Evolutionary conservation across 2,888 invertebrate species (phyloP).

Genomic region (Villa cingulata): DNA sequence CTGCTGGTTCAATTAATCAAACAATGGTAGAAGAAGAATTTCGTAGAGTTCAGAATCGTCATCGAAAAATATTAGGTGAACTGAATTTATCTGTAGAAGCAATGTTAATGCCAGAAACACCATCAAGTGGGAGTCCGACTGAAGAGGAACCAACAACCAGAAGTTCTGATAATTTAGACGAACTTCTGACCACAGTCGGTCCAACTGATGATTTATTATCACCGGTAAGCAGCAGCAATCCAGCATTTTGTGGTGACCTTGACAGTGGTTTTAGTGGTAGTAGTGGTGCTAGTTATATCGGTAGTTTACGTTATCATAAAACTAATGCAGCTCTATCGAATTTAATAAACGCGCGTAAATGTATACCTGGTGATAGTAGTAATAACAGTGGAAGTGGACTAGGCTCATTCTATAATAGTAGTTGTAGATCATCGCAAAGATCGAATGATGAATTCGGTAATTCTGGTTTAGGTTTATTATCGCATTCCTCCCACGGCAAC

Average conservation of each 20-base stretch:
- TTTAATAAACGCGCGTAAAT: conserved; percentile 25
- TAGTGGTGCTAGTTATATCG: conserved; percentile 67
- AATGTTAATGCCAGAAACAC: conserved; percentile 73
- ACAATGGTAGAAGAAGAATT: conserved; percentile 72
- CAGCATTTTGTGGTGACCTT: conserved; percentile 41
- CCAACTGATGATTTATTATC: conserved; percentile 60
- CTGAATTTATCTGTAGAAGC: conserved; percentile 78
- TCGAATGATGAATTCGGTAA: conserved; percentile 14
- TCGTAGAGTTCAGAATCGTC: conserved; percentile 66
- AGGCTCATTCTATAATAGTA: conserved; percentile 10
- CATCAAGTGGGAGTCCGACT: conserved; percentile 37
- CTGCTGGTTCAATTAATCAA: conserved; percentile 53
- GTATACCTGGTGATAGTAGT: conserved; percentile 9
- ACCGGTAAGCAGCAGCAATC: conserved; percentile 44
- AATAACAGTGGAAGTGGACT: conserved; percentile 19
- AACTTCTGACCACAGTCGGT: conserved; percentile 48
- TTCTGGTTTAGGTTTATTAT: conserved; percentile 21
- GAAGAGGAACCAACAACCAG: conserved; percentile 32
- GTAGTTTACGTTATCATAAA: conserved; percentile 44
- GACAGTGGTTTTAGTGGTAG: conserved; percentile 76
- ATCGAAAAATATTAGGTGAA: conserved; percentile 70
- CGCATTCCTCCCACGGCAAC: conserved; percentile 39
- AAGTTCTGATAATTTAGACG: conserved; percentile 52
- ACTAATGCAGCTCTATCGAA: conserved; percentile 26
- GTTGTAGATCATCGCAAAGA: conserved; percentile 32